These are phyloP conservation scores for Meiosimyza decipiens DNA, from an alignment of 2,888 invertebrate species.

Conservation along the genomic window DNA sequence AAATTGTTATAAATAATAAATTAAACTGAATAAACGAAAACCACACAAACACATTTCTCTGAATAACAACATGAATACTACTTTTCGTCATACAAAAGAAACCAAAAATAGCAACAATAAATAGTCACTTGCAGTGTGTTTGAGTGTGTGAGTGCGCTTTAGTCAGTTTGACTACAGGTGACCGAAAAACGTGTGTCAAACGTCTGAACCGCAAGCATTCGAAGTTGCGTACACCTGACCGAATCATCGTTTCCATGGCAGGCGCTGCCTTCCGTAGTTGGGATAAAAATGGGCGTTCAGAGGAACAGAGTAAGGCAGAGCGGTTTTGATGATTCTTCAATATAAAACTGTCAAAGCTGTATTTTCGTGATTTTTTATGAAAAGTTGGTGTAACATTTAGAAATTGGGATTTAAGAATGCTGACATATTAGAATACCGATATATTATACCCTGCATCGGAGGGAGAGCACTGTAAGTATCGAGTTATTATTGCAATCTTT, in stretches of 20 bases:
- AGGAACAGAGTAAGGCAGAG: too few species aligned
- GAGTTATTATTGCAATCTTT: too few species aligned
- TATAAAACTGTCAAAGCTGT: too few species aligned
- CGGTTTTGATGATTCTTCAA: too few species aligned
- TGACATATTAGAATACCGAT: too few species aligned
- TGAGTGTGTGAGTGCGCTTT: neutral
- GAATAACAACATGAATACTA: slow-evolving; percentile 8
- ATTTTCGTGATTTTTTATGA: too few species aligned
- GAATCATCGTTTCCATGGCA: neutral
- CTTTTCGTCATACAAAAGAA: neutral
- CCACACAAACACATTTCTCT: slow-evolving; percentile 34
- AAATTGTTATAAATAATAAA: slow-evolving; percentile 42
- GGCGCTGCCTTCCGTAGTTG: neutral
- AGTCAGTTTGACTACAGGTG: too few species aligned
- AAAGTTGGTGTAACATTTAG: too few species aligned
- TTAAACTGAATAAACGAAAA: slow-evolving; percentile 38
- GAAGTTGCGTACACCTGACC: neutral
- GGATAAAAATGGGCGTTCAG: too few species aligned
- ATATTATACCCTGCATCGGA: too few species aligned
- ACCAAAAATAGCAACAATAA: neutral
- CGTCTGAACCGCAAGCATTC: slow-evolving; percentile 24
- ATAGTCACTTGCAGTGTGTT: neutral
- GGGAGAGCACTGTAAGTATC: too few species aligned
- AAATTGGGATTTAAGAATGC: too few species aligned
- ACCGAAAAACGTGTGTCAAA: neutral